phyloP scores from a whole-genome alignment of 2,888 invertebrate genomes.

The Podotricha telesiphe region DNA sequence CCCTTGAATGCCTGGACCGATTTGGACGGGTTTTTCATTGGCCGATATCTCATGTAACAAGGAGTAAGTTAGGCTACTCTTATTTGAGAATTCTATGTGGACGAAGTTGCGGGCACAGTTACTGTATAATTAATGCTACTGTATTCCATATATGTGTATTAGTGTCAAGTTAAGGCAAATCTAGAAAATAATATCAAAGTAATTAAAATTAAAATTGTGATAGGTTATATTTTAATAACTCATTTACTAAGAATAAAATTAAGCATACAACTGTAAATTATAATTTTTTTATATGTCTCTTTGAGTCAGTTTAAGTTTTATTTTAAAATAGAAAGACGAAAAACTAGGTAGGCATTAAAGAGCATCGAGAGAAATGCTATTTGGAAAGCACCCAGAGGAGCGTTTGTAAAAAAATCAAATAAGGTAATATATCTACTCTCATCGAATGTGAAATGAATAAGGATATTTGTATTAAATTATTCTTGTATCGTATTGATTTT shows the following conservation, averaged over 20 bases:
- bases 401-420: slow-evolving; percentile 17
- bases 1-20: too few relatives aligned
- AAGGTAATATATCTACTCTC: background rate
- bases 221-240: background rate
- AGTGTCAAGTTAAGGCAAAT: background rate
- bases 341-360: slow-evolving; percentile 32
- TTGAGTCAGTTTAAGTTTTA: slow-evolving; percentile 12
- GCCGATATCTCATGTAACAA: too few relatives aligned
- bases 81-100: too few relatives aligned
- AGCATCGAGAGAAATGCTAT: slow-evolving; percentile 29
- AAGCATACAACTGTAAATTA: background rate
- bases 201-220: too few relatives aligned
- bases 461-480: background rate
- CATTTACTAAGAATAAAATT: background rate
- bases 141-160: background rate
- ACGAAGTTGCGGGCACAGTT: too few relatives aligned
- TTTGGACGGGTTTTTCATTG: too few relatives aligned
- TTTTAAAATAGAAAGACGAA: slow-evolving; percentile 24
- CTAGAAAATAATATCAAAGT: too few relatives aligned
- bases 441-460: slow-evolving; percentile 1
- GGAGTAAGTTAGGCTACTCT: too few relatives aligned
- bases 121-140: too few relatives aligned
- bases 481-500: too few relatives aligned
- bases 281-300: background rate
- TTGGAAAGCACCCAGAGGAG: slow-evolving; percentile 33